Conservation (phyloP, 2,797 vertebrate genomes). For the Sebastes diaconus region DNA sequence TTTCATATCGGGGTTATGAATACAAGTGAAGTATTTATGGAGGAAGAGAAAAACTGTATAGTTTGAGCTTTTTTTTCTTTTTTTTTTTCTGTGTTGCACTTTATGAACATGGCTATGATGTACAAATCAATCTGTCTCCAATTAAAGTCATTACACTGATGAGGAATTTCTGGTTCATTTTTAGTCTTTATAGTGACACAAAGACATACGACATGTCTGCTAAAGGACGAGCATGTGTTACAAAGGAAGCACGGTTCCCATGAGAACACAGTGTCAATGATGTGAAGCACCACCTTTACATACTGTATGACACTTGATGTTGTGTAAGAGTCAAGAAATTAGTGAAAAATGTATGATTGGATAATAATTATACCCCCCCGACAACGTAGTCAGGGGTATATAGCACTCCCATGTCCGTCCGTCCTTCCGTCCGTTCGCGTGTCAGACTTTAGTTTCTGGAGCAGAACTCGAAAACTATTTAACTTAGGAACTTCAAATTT, state of each 20-base stretch:
- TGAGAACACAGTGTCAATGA: background rate
- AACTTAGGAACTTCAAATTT: too few relatives aligned
- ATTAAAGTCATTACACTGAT: slow-evolving; percentile 57
- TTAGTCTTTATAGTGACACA: background rate
- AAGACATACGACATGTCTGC: background rate
- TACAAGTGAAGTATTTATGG: background rate
- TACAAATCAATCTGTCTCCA: slow-evolving; percentile 49
- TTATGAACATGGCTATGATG: slow-evolving; percentile 52
- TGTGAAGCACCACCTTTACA: background rate
- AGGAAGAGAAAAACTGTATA: slow-evolving; percentile 7
- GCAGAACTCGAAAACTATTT: too few relatives aligned
- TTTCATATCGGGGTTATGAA: slow-evolving; percentile 1
- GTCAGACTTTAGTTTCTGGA: accelerated
- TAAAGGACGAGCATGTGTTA: background rate
- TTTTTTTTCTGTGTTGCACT: slow-evolving; percentile 60
- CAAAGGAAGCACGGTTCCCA: too few relatives aligned
- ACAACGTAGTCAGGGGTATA: too few relatives aligned
- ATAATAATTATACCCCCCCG: too few relatives aligned
- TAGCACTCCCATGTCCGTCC: too few relatives aligned
- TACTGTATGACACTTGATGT: background rate
- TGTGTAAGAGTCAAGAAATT: background rate
- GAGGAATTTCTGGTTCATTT: background rate
- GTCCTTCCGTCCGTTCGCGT: too few relatives aligned
- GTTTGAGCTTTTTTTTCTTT: slow-evolving; percentile 37
- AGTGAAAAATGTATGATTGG: background rate